Percentiles rank a stretch among this genome's conserved stretches.
These are phyloP conservation scores for Carabus problematicus DNA, from an alignment of 2,888 invertebrate species.

Conservation along the genomic window DNA sequence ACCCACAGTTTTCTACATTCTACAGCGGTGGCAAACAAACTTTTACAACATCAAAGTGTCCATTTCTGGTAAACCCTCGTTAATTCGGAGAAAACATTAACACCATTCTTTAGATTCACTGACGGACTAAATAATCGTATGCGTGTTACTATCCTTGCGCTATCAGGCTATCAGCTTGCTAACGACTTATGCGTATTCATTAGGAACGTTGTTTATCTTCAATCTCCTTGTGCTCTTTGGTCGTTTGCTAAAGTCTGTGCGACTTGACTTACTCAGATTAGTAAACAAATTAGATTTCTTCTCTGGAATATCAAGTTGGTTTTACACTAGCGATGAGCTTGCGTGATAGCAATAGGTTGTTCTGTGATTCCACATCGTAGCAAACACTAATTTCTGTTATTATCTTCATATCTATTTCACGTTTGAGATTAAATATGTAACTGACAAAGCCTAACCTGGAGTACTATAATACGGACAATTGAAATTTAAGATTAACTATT, in stretches of 20 bases:
- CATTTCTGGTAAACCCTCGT: too few species aligned
- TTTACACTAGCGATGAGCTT: neutral
- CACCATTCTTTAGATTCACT: too few species aligned
- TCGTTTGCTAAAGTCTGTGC: neutral
- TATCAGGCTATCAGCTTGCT: neutral
- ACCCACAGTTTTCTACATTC: neutral
- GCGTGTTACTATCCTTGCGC: too few species aligned
- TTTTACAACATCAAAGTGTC: neutral
- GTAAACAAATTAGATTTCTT: slow-evolving; percentile 17
- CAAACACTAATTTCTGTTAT: too few species aligned
- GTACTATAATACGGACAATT: neutral
- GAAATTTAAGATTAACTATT: slow-evolving; percentile 7
- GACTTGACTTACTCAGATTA: slow-evolving; percentile 8
- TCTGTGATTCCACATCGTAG: neutral
- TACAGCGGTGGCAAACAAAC: slow-evolving; percentile 4
- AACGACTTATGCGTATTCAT: slow-evolving; percentile 11
- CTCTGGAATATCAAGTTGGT: neutral
- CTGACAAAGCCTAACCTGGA: neutral
- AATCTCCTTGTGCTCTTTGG: slow-evolving; percentile 2
- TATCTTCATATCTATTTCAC: neutral
- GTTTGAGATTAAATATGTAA: neutral
- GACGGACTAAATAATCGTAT: too few species aligned
- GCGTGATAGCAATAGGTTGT: neutral
- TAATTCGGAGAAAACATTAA: too few species aligned
- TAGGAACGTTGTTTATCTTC: neutral